Conservation (phyloP, 2,888 invertebrate species). For the Oligia strigilis region DNA sequence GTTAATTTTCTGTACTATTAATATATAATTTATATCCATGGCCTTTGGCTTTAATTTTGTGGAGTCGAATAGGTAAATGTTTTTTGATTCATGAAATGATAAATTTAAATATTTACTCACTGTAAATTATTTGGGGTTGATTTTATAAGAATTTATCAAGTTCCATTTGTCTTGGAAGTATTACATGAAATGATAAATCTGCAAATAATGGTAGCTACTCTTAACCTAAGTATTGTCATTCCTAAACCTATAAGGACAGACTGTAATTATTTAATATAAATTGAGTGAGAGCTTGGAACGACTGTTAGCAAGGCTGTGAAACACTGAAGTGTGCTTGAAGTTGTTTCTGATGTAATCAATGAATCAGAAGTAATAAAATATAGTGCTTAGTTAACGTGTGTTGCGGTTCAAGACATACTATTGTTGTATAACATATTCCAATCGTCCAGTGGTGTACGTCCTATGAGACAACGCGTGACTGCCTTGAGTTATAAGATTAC, state of each 20-base stretch:
- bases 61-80: slow-evolving; percentile 42
- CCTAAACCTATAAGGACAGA: slow-evolving; percentile 83
- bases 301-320: slow-evolving; percentile 89
- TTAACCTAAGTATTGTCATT: slow-evolving; percentile 82
- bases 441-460: slow-evolving; percentile 85
- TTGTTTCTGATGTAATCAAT: slow-evolving; percentile 75
- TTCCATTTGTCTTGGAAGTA: slow-evolving; percentile 60
- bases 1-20: slow-evolving; percentile 49
- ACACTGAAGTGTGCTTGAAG: slow-evolving; percentile 82
- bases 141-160: slow-evolving; percentile 54
- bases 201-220: slow-evolving; percentile 77
- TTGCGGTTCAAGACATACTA: slow-evolving; percentile 68
- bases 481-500: slow-evolving; percentile 75
- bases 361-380: slow-evolving; percentile 63
- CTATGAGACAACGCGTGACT: slow-evolving; percentile 78
- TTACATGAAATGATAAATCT: slow-evolving; percentile 62
- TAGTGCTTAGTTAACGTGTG: slow-evolving; percentile 71
- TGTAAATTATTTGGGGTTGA: slow-evolving; percentile 43
- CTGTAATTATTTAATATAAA: slow-evolving; percentile 77
- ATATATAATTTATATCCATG: slow-evolving; percentile 48
- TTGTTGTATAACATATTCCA: slow-evolving; percentile 76
- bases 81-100: slow-evolving; percentile 58
- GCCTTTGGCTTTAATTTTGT: slow-evolving; percentile 34
- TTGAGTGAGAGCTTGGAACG: slow-evolving; percentile 85
- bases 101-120: slow-evolving; percentile 53